Base-by-base conservation (phyloP, 2,113 vertebrate species). In the Malurus cyaneus region DNA sequence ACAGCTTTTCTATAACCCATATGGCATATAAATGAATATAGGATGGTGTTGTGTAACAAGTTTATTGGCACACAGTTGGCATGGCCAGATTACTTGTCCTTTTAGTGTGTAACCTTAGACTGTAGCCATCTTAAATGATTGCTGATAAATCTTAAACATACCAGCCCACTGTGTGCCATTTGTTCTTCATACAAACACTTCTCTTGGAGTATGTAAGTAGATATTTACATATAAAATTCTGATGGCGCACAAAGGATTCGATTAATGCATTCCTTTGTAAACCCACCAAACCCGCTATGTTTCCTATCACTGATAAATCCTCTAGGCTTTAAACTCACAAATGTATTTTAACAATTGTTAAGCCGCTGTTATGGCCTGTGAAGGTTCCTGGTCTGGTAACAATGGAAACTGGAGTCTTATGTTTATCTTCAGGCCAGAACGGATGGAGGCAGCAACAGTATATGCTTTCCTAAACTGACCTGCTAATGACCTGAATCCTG, bases 401-500 rank as follows among this genome's bases (percentile, higher is more conserved):
- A 92, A 89, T 92, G 88, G 92, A 96, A 94, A 94, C 91, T 69
- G 69, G 92, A 97, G 86, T 91, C 89, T 83, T 95, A 85, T 94
- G 59, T 97, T 95, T 97, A 83, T 86, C 94, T 96, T 97, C 82
- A 94, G 92, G 94, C 77, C 93, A 92, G 95, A 88, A 97, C 18
- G 56, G 87, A 96, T 91, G 80, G 86, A 96, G 71, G 86, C 71
- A 96, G 94, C 96, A 96, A 88, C 47, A 95, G 93, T 95, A 97
- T 84, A 89, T 15, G 26, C 85, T 96, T 97, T 95, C 95, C 88
- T 74, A 95, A 96, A 93, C 92, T 97, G 97, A 97, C 96, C 97
- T 61, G 61, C 86, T 97, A 95, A 92, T 94, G 96, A 98, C 97
- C 97, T 97, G 94, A 92, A 91, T 93, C 61, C 69, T 97, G 96